These are phyloP conservation scores for Ochropleura leucogaster DNA, from an alignment of 2,888 invertebrate genomes.

Conservation along the genomic window DNA sequence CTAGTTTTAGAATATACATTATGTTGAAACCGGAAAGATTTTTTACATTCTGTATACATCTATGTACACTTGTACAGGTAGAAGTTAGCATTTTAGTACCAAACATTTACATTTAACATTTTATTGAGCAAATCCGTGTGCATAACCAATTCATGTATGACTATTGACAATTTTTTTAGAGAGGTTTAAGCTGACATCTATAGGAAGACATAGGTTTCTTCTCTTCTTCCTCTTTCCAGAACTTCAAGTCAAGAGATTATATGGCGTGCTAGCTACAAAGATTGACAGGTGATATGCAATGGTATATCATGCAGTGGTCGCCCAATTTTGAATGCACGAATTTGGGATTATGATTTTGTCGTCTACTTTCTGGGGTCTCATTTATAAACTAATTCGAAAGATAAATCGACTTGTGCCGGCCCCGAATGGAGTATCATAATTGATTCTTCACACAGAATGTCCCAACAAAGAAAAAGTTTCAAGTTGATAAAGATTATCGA, in stretches of 20 bases:
- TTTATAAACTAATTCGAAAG: neutral
- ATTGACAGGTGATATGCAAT: constrained; percentile 56
- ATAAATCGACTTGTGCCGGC: neutral
- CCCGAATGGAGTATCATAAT: neutral
- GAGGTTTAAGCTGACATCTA: neutral
- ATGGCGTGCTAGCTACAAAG: constrained; percentile 37
- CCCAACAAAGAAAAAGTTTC: neutral
- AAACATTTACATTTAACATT: no score
- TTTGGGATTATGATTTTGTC: constrained; percentile 1
- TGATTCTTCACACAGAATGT: neutral
- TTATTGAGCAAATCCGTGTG: neutral
- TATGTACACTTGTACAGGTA: no score
- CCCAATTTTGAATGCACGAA: constrained; percentile 23
- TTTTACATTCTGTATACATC: no score
- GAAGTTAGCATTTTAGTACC: neutral
- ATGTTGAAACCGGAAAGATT: no score
- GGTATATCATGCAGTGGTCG: constrained; percentile 44
- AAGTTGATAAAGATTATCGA: neutral
- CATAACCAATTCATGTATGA: neutral
- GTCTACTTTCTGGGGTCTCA: neutral
- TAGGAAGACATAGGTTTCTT: neutral
- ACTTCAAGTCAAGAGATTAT: neutral
- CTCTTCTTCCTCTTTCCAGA: no score
- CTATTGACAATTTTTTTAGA: neutral
- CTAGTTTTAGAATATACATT: no score